These are phyloP conservation scores for Dromococcyx pavoninus DNA, from an alignment of 2,797 vertebrate species.

Conservation along the genomic window DNA sequence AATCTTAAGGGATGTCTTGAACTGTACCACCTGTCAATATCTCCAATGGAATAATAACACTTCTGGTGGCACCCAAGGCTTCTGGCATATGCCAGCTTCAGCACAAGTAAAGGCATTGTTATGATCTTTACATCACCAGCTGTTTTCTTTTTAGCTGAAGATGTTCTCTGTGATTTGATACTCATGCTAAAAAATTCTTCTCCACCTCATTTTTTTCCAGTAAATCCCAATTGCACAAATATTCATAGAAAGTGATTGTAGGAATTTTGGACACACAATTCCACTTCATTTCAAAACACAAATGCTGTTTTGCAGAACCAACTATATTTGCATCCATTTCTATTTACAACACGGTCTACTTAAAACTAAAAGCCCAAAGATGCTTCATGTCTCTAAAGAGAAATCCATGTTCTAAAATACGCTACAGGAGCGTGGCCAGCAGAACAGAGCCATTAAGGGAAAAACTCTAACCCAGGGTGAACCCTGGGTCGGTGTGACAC, in stretches of 20 bases:
- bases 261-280: neutral
- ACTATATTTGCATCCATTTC: neutral
- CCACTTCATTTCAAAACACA: neutral
- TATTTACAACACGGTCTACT: neutral
- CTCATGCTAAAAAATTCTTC: neutral
- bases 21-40: neutral
- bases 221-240: conserved; percentile 1
- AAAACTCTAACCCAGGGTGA: neutral
- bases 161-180: neutral
- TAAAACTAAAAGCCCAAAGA: neutral
- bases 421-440: rapidly evolving
- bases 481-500: neutral
- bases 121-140: neutral
- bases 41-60: neutral
- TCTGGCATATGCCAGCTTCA: neutral
- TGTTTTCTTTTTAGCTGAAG: neutral
- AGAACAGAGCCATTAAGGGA: neutral
- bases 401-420: neutral
- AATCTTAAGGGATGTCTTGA: neutral
- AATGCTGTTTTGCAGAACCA: neutral
- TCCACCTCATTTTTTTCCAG: neutral
- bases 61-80: neutral
- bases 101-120: neutral
- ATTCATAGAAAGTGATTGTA: neutral
- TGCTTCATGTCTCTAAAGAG: neutral